phyloP scores from a whole-genome alignment of 1,140 invertebrate species.

The Ceratina calcarata region DNA sequence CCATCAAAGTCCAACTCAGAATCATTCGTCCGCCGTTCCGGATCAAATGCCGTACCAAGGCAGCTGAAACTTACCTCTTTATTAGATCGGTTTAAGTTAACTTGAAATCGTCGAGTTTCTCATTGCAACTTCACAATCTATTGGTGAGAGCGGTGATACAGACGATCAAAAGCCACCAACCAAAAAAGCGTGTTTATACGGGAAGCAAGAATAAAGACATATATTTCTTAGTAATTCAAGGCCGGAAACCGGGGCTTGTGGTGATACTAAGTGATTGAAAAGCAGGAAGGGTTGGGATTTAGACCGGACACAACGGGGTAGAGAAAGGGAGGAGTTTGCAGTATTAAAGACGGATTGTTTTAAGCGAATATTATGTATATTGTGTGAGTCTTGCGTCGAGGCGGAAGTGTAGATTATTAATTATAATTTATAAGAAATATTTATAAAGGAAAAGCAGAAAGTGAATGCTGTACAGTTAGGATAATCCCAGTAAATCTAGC shows the following conservation, averaged over 20 bases:
- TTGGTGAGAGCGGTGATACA: neutral
- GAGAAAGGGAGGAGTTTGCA: conserved; percentile 66
- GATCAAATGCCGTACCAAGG: conserved; percentile 81
- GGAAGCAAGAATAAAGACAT: conserved; percentile 14
- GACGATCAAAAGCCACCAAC: conserved; percentile 6
- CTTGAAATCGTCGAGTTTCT: conserved; percentile 58
- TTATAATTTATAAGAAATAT: conserved; percentile 74
- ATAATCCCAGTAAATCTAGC: conserved; percentile 54
- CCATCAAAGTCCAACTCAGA: conserved; percentile 78
- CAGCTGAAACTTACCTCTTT: conserved; percentile 81
- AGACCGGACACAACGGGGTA: neutral
- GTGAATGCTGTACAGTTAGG: conserved; percentile 61
- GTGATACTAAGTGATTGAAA: neutral
- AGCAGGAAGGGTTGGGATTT: neutral
- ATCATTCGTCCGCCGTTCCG: conserved; percentile 78
- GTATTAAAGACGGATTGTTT: conserved; percentile 76
- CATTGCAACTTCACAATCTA: conserved; percentile 24
- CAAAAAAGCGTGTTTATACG: conserved; percentile 26
- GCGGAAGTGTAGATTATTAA: conserved; percentile 56
- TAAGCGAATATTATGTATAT: conserved; percentile 67
- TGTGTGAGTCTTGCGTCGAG: conserved; percentile 60
- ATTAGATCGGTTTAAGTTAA: conserved; percentile 73
- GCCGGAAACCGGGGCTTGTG: neutral
- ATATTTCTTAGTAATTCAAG: conserved; percentile 9
- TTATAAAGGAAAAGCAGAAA: conserved; percentile 66